phyloP scores from a whole-genome alignment of 2,888 invertebrate genomes.

The Congeria kusceri region DNA sequence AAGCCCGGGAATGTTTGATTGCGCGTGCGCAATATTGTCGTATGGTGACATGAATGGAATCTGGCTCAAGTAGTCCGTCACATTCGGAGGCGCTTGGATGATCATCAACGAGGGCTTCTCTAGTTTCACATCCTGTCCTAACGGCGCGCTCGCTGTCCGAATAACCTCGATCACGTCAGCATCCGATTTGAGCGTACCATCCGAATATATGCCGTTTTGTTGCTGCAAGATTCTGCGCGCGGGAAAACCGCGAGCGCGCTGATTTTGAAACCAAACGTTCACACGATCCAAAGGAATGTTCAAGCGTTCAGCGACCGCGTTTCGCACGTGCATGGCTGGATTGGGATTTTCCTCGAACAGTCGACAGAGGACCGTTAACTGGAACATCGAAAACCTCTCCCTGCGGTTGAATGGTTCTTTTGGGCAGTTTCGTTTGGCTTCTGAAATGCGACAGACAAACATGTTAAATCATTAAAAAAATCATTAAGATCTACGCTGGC shows the following conservation, averaged over 20 bases:
- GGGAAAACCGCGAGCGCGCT: slow-evolving; percentile 71
- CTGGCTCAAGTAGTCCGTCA: background rate
- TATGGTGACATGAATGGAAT: background rate
- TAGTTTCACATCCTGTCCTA: too few relatives aligned
- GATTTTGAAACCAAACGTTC: slow-evolving; percentile 75
- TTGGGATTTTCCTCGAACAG: slow-evolving; percentile 70
- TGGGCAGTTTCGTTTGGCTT: slow-evolving; percentile 56
- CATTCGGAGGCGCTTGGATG: background rate
- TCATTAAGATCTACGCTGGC: too few relatives aligned
- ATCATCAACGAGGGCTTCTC: too few relatives aligned
- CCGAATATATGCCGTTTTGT: slow-evolving; percentile 23
- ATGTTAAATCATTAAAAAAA: too few relatives aligned
- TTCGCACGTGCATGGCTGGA: slow-evolving; percentile 63
- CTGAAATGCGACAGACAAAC: slow-evolving; percentile 52
- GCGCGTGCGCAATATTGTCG: background rate
- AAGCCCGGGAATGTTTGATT: background rate
- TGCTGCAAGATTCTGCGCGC: slow-evolving; percentile 66
- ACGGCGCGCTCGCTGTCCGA: too few relatives aligned
- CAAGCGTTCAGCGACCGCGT: slow-evolving; percentile 65
- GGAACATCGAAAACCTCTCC: slow-evolving; percentile 68
- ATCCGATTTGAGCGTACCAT: background rate
- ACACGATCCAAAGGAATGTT: slow-evolving; percentile 68
- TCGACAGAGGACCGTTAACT: slow-evolving; percentile 67
- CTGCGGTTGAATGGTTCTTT: slow-evolving; percentile 58
- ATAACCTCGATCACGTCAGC: background rate